A percentile compares a stretch with the other conserved stretches of the same genome.
Conservation (phyloP, 2,797 vertebrate genomes). For the Mus spretus region DNA sequence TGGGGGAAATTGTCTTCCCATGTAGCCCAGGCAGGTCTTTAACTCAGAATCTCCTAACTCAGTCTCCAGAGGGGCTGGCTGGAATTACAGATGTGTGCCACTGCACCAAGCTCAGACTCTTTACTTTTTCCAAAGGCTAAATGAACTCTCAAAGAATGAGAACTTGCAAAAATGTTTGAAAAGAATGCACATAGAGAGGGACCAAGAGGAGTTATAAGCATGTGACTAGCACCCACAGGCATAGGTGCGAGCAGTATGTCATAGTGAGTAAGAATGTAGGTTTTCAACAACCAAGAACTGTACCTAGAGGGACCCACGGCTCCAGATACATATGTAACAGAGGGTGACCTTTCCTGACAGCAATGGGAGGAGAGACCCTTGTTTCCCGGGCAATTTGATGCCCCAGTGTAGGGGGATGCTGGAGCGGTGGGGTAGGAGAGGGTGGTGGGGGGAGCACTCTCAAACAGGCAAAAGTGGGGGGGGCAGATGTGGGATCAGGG, state of each 20-base stretch:
- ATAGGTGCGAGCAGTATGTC: not conserved
- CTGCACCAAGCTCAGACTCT: not conserved
- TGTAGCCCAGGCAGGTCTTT: not conserved
- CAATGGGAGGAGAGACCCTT: no score
- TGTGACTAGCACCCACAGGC: slow-evolving; percentile 25
- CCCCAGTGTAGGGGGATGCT: no score
- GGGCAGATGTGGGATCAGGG: no score
- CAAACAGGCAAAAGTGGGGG: no score
- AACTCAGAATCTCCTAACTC: not conserved
- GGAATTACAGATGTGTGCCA: not conserved
- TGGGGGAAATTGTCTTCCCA: not conserved
- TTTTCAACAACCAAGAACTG: not conserved
- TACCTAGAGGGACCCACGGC: no score
- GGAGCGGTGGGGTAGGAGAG: no score
- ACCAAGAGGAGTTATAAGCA: slow-evolving; percentile 56
- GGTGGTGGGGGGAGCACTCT: no score
- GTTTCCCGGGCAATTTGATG: no score
- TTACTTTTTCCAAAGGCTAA: slow-evolving; percentile 35
- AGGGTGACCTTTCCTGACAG: no score
- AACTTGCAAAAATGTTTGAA: slow-evolving; percentile 68
- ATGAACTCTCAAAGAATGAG: slow-evolving; percentile 65
- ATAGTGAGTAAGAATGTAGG: not conserved
- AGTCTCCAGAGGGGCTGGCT: not conserved
- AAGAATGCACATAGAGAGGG: slow-evolving; percentile 48
- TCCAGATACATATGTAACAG: no score